Percentiles rank a stretch among this genome's conserved stretches.
Evolutionary conservation across 2,888 invertebrate genomes (phyloP).

Genomic region (Drosophila imparisetae): DNA sequence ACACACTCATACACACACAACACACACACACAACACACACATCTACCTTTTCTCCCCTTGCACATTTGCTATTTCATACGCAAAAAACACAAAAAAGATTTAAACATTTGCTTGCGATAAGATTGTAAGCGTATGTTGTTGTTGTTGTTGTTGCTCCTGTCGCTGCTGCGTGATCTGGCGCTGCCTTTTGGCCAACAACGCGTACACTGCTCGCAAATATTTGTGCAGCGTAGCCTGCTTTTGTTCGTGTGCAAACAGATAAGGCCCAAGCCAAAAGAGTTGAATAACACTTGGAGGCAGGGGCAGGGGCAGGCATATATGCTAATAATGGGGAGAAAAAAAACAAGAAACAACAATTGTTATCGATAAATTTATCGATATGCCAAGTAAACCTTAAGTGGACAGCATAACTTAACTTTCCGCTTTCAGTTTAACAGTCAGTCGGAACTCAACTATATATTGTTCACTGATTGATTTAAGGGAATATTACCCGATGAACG

Average conservation of each 20-base stretch:
- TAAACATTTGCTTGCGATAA: constrained; percentile 60
- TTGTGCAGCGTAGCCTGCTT: constrained; percentile 17
- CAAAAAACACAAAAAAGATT: constrained; percentile 19
- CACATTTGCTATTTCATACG: constrained; percentile 15
- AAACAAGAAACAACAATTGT: background rate
- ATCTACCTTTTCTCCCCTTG: background rate
- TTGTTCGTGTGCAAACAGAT: constrained; percentile 24
- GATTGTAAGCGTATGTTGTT: constrained; percentile 32
- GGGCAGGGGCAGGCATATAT: constrained; percentile 5
- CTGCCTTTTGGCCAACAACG: constrained; percentile 27
- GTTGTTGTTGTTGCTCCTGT: background rate
- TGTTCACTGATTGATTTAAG: background rate
- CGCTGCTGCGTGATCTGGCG: constrained; percentile 18
- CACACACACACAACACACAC: background rate
- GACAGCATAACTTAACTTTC: too few relatives aligned
- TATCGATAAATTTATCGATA: constrained; percentile 33
- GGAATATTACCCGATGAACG: background rate
- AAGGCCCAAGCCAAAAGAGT: constrained; percentile 29
- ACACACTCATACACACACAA: constrained; percentile 23
- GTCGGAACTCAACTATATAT: background rate
- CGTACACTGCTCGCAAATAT: constrained; percentile 39
- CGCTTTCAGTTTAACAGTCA: background rate
- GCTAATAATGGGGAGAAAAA: background rate
- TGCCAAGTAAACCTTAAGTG: background rate
- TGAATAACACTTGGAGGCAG: constrained; percentile 36